These are phyloP conservation scores for Psephotus haematonotus DNA, from an alignment of 2,113 vertebrate species.

Conservation along the genomic window DNA sequence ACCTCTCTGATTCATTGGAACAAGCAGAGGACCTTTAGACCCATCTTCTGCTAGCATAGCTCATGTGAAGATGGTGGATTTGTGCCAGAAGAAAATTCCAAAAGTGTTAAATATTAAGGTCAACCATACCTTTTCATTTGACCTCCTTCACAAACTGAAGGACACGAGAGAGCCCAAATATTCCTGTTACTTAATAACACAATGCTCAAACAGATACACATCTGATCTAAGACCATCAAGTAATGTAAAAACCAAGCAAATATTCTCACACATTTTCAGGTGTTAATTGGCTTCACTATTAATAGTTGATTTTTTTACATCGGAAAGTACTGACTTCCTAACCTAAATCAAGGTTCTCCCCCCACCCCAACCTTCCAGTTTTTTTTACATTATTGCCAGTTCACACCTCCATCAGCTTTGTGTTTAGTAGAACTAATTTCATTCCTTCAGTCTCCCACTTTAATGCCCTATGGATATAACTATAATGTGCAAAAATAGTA, in stretches of 20 bases:
- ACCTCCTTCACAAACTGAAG: neutral
- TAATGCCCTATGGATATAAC: neutral
- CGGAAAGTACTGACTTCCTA: neutral
- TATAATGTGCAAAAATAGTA: neutral
- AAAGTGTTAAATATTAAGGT: neutral
- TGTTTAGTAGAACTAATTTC: neutral
- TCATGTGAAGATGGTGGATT: neutral
- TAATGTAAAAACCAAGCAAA: neutral
- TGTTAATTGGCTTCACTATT: neutral
- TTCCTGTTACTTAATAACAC: neutral
- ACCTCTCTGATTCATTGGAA: neutral
- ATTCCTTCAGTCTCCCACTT: neutral
- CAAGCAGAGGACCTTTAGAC: fast-evolving
- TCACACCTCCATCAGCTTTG: neutral
- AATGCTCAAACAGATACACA: neutral
- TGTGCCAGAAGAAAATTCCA: neutral
- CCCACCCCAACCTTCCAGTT: neutral
- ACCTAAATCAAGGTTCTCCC: neutral
- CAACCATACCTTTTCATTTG: neutral
- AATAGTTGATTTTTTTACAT: neutral
- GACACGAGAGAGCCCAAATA: neutral
- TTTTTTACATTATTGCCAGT: neutral
- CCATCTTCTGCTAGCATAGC: neutral
- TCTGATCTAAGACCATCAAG: neutral
- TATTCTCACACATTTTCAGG: neutral